Conservation (phyloP, 2,113 vertebrate genomes). For the Ginglymostoma cirratum region DNA sequence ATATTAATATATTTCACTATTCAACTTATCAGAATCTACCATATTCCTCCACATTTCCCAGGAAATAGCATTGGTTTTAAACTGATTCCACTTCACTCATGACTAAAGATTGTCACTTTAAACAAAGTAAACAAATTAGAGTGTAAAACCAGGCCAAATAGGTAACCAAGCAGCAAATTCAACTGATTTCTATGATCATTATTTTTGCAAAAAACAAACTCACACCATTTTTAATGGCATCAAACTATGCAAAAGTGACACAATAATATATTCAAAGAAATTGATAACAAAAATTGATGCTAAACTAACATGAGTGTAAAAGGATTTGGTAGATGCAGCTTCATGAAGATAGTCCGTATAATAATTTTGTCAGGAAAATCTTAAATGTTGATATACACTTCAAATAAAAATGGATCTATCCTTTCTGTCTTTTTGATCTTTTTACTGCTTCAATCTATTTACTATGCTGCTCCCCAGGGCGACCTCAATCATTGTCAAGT, state of each 20-base stretch:
- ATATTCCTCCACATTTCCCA: neutral
- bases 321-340: neutral
- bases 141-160: neutral
- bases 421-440: neutral
- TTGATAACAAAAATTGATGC: neutral
- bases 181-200: neutral
- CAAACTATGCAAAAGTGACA: neutral
- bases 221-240: neutral
- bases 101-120: neutral
- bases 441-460: neutral
- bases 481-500: neutral
- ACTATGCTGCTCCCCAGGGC: neutral
- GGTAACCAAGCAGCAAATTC: neutral
- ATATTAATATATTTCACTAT: neutral
- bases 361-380: neutral
- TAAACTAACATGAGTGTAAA: neutral
- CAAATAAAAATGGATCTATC: neutral
- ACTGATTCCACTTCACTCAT: neutral
- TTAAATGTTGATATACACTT: neutral
- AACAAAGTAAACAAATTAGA: neutral
- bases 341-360: neutral
- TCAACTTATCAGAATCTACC: neutral
- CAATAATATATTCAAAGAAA: neutral
- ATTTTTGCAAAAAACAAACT: neutral
- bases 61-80: neutral